These are phyloP conservation scores for Paralvinella palmiformis DNA, from an alignment of 1,140 invertebrate species.

Conservation along the genomic window DNA sequence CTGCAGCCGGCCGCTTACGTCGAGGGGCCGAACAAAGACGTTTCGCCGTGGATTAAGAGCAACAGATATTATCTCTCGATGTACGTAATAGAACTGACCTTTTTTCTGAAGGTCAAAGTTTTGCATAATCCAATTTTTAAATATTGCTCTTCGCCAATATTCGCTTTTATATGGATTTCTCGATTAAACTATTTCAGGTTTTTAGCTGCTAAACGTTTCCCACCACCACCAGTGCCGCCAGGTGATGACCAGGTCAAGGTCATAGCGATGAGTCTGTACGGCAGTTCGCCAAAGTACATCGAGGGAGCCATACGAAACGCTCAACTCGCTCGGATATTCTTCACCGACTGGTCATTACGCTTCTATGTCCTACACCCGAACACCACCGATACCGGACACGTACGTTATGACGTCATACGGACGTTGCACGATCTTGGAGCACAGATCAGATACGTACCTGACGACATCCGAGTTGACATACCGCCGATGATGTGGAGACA, in stretches of 20 bases:
- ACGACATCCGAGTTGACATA: not conserved
- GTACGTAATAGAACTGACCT: too few relatives aligned
- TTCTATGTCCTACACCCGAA: too few relatives aligned
- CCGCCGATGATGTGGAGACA: slow-evolving; percentile 14
- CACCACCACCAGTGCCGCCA: too few relatives aligned
- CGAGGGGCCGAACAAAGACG: too few relatives aligned
- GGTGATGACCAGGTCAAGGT: slow-evolving; percentile 7
- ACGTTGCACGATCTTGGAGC: not conserved
- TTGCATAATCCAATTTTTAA: too few relatives aligned
- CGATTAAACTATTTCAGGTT: slow-evolving; percentile 9
- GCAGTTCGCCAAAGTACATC: not conserved
- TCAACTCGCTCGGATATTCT: slow-evolving; percentile 14
- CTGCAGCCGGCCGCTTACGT: too few relatives aligned
- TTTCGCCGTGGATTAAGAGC: too few relatives aligned
- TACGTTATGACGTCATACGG: not conserved
- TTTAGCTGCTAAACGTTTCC: not conserved
- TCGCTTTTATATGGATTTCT: too few relatives aligned
- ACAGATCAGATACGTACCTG: not conserved
- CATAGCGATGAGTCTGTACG: slow-evolving; percentile 18
- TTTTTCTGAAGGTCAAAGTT: too few relatives aligned
- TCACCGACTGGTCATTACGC: slow-evolving; percentile 17
- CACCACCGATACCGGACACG: not conserved
- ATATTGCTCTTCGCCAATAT: too few relatives aligned
- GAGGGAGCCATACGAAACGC: slow-evolving; percentile 19
- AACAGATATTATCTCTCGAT: too few relatives aligned